Percentiles rank a stretch among this genome's conserved stretches.
Evolutionary conservation across 2,113 vertebrate genomes (phyloP).

Genomic region (Crotalus viridis): DNA sequence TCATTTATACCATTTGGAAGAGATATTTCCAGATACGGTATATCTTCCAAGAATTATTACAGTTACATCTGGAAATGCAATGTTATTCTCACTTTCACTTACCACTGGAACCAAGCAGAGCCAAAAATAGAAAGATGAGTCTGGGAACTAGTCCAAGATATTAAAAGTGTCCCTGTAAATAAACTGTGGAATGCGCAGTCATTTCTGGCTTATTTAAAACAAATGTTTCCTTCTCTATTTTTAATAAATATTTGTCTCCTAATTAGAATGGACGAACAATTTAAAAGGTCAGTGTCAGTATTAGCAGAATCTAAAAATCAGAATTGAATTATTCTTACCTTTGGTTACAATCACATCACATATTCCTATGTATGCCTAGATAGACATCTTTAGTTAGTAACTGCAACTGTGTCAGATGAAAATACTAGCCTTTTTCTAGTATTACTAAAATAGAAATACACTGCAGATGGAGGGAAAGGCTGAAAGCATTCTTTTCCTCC

Average conservation of each 20-base stretch:
- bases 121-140: constrained; percentile 4
- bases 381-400: background rate
- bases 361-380: background rate
- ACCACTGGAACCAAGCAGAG: constrained; percentile 14
- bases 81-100: constrained; percentile 17
- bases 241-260: background rate
- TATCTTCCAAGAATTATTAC: background rate
- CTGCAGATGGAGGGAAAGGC: background rate
- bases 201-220: background rate
- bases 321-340: background rate
- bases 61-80: constrained; percentile 24
- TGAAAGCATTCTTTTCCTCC: background rate
- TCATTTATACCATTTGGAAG: background rate
- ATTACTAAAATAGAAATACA: background rate
- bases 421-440: background rate
- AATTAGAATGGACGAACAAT: background rate
- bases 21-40: background rate
- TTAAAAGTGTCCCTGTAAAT: accelerated
- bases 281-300: background rate
- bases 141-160: background rate
- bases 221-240: background rate
- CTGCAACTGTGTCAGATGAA: background rate
- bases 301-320: background rate
- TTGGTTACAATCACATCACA: background rate
- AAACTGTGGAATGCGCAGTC: background rate